Conservation (phyloP, 2,888 invertebrate species). For the Pardosa pseudoannulata region DNA sequence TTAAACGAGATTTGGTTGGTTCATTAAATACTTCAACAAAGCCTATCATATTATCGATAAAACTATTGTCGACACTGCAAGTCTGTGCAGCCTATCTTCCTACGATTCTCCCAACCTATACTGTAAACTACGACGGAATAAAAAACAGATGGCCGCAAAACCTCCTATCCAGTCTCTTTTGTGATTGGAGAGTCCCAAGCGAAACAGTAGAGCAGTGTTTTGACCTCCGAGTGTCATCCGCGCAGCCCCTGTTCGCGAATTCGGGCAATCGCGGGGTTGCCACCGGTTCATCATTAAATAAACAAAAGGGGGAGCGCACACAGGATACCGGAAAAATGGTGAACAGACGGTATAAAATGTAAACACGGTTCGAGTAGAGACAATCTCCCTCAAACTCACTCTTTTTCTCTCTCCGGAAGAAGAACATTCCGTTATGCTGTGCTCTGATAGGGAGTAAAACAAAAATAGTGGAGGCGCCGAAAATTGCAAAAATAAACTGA, state of each 20-base stretch:
- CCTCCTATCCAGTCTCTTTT: too few species aligned
- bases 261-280: background rate
- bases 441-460: too few species aligned
- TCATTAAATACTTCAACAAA: too few species aligned
- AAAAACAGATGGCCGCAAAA: slow-evolving; percentile 47
- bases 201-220: slow-evolving; percentile 11
- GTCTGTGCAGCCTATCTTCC: background rate
- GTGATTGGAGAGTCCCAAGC: background rate
- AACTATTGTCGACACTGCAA: too few species aligned
- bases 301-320: slow-evolving; percentile 23
- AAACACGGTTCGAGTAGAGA: background rate
- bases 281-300: slow-evolving; percentile 42
- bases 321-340: background rate
- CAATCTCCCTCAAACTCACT: too few species aligned
- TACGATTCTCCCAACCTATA: background rate
- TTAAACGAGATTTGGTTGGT: too few species aligned
- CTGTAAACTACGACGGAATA: background rate
- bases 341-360: background rate
- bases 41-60: too few species aligned
- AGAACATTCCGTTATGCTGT: too few species aligned
- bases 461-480: too few species aligned
- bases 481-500: too few species aligned
- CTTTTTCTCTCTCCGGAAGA: too few species aligned
- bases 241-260: background rate
- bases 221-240: slow-evolving; percentile 46